Percentiles rank a stretch among this genome's conserved stretches.
phyloP scores from a whole-genome alignment of 2,797 vertebrate genomes.

The Percopsis omiscomaycus region DNA sequence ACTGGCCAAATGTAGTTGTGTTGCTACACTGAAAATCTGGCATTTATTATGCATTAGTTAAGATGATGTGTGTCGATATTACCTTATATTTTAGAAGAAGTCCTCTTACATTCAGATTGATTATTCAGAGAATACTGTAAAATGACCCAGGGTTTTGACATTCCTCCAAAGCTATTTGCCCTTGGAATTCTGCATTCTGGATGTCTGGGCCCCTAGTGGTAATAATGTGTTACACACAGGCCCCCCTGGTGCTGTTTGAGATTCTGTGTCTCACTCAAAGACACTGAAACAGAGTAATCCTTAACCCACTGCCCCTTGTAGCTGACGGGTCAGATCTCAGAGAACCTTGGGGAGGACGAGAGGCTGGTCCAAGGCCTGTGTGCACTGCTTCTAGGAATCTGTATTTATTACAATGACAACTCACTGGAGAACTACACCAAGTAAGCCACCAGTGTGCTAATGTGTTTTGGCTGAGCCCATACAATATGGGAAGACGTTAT shows the following conservation, averaged over 20 bases:
- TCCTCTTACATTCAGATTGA: no score
- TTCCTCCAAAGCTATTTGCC: no score
- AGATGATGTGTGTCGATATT: no score
- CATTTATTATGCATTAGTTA: background rate
- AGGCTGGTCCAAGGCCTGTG: constrained; percentile 95
- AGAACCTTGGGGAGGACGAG: constrained; percentile 97
- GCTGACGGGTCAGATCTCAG: constrained; percentile 97
- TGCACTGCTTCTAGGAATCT: constrained; percentile 93
- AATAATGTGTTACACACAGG: no score
- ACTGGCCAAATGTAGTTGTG: background rate
- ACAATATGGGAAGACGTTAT: background rate
- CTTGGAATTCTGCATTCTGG: no score
- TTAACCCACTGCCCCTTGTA: constrained; percentile 75
- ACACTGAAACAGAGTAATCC: constrained; percentile 42
- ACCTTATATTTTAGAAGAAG: no score
- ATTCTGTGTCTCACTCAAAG: background rate
- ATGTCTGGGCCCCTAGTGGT: no score
- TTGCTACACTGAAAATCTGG: no score
- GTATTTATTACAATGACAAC: constrained; percentile 97
- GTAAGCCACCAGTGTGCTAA: constrained; percentile 69
- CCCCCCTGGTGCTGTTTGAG: background rate
- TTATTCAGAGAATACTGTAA: no score
- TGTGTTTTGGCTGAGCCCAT: background rate
- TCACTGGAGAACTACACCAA: constrained; percentile 95
- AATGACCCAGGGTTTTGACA: no score